These are phyloP conservation scores for Nasonia vitripennis DNA, from an alignment of 1,140 invertebrate genomes.

Conservation along the genomic window DNA sequence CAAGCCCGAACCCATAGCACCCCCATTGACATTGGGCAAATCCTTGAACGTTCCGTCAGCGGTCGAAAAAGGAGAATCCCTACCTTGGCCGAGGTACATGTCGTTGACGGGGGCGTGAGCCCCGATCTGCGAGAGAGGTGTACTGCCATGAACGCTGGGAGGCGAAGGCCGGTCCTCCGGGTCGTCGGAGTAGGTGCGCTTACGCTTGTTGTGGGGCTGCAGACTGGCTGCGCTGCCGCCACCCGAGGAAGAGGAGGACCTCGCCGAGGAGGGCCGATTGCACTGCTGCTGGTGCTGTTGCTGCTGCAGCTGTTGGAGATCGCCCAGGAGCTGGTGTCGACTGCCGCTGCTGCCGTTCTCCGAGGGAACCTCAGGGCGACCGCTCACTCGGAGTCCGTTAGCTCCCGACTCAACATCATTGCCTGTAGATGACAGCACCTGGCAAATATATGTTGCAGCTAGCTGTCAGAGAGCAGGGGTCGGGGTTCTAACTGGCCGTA, in stretches of 20 bases:
- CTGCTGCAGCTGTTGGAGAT: not conserved
- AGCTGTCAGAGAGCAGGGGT: constrained; percentile 76
- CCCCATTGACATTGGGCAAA: too few species aligned
- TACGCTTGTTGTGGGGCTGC: constrained; percentile 15
- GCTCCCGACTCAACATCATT: constrained; percentile 77
- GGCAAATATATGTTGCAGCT: constrained; percentile 77
- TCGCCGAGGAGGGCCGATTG: constrained; percentile 71
- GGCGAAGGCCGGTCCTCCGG: constrained; percentile 66
- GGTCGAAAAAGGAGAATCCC: constrained; percentile 24
- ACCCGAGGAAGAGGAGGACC: constrained; percentile 69
- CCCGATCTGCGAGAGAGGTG: constrained; percentile 90
- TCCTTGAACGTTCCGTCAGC: too few species aligned
- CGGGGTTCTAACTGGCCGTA: constrained; percentile 59
- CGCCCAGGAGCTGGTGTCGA: not conserved
- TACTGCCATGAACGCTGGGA: constrained; percentile 84
- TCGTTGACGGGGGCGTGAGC: constrained; percentile 76
- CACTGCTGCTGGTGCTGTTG: constrained; percentile 17
- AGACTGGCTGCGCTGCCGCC: not conserved
- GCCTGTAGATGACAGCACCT: constrained; percentile 79
- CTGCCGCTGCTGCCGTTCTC: constrained; percentile 38
- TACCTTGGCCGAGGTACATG: constrained; percentile 76
- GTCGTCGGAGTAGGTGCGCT: constrained; percentile 23
- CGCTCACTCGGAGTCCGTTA: constrained; percentile 76
- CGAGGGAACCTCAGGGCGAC: constrained; percentile 44
- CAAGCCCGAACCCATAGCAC: too few species aligned